Evolutionary conservation across 2,888 invertebrate species (phyloP).

Genomic region (Endotricha flammealis): DNA sequence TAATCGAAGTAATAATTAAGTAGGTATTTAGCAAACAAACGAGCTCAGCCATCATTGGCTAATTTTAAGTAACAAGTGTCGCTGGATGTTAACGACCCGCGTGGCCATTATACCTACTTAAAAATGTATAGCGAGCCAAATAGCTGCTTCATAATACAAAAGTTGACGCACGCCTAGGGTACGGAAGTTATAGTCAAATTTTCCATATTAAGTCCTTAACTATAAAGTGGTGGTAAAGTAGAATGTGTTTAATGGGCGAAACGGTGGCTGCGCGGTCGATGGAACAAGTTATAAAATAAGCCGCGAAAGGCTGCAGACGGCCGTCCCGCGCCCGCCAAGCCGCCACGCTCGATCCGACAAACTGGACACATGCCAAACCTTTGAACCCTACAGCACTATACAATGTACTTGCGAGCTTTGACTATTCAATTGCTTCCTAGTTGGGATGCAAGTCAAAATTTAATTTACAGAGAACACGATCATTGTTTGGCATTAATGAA

Average conservation of each 20-base stretch:
- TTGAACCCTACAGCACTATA: constrained; percentile 25
- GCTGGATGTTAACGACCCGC: not conserved
- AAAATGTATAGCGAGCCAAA: not conserved
- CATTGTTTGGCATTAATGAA: constrained; percentile 1
- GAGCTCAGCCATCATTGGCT: too few species aligned
- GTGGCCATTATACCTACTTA: not conserved
- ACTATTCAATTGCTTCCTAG: constrained; percentile 33
- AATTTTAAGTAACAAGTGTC: too few species aligned
- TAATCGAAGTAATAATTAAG: too few species aligned
- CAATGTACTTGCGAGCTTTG: constrained; percentile 27
- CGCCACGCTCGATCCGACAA: constrained; percentile 18
- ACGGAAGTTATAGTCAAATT: constrained; percentile 6
- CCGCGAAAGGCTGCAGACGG: constrained; percentile 22
- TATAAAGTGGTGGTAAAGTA: constrained; percentile 18
- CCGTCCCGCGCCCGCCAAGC: constrained; percentile 13
- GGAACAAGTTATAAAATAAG: constrained; percentile 37
- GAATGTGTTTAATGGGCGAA: constrained; percentile 24
- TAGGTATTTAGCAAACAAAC: too few species aligned
- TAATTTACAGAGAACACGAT: constrained; percentile 11
- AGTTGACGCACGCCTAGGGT: not conserved
- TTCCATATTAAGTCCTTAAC: constrained; percentile 16
- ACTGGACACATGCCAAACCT: constrained; percentile 29
- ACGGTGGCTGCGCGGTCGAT: constrained; percentile 21
- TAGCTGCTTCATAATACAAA: not conserved
- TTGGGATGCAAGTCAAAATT: constrained; percentile 22